Conservation (phyloP, 2,797 vertebrate species). For the Spheniscus humboldti region DNA sequence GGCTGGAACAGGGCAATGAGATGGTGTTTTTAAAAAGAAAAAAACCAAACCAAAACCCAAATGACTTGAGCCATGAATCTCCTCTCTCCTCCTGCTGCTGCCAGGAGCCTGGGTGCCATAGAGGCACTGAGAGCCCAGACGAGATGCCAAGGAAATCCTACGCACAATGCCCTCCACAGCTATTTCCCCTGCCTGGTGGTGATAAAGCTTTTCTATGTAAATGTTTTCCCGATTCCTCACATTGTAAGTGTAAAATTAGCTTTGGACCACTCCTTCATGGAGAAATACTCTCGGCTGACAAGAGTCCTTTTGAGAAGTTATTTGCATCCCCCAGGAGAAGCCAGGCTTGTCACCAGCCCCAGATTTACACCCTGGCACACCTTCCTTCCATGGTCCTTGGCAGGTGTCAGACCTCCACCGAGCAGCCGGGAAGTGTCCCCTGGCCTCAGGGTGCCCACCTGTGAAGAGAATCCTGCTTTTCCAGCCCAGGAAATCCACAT, state of each 20-base stretch:
- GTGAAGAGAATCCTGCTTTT: background rate
- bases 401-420: background rate
- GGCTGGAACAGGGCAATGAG: background rate
- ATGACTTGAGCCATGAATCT: background rate
- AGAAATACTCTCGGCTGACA: background rate
- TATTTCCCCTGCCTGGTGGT: background rate
- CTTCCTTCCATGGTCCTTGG: background rate
- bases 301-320: background rate
- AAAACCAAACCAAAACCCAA: background rate
- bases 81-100: background rate
- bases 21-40: background rate
- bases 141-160: background rate
- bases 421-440: background rate
- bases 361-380: background rate
- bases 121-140: background rate
- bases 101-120: background rate
- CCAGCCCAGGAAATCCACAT: background rate
- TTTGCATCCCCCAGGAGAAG: background rate
- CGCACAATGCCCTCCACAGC: rapidly evolving
- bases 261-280: background rate
- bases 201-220: background rate
- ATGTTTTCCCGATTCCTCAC: background rate
- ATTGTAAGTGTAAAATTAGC: background rate
- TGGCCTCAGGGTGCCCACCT: background rate
- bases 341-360: background rate